These are phyloP conservation scores for Enteromius trimaculatus DNA, from an alignment of 2,797 vertebrate genomes.

Conservation along the genomic window DNA sequence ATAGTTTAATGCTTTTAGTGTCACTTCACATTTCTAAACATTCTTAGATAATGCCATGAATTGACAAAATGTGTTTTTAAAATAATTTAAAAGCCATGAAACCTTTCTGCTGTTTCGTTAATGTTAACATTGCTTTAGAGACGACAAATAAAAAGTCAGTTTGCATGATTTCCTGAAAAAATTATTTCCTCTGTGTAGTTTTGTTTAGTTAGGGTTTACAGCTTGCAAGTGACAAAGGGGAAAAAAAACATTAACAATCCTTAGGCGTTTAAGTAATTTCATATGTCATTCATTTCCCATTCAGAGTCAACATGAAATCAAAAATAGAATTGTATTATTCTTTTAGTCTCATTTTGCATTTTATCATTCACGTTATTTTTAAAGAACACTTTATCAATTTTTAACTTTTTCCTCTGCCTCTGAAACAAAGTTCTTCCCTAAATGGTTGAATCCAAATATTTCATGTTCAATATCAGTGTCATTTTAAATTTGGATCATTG, in stretches of 20 bases:
- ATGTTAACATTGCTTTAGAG: constrained; percentile 64
- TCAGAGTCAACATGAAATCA: constrained; percentile 52
- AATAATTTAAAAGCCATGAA: constrained; percentile 66
- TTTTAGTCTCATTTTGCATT: neutral
- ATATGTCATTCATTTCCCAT: constrained; percentile 45
- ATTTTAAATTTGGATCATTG: constrained; percentile 59
- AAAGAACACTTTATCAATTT: neutral
- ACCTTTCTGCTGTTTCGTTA: constrained; percentile 57
- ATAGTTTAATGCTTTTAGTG: constrained; percentile 56
- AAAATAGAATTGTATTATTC: neutral
- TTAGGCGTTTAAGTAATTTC: constrained; percentile 62
- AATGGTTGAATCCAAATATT: neutral
- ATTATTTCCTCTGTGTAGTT: constrained; percentile 64
- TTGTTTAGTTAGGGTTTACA: constrained; percentile 57
- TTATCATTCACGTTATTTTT: neutral
- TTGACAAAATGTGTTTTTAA: constrained; percentile 71
- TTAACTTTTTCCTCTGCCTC: neutral
- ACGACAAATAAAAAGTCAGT: constrained; percentile 55
- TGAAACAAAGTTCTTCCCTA: constrained; percentile 17
- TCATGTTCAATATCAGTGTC: constrained; percentile 35
- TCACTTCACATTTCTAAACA: constrained; percentile 60
- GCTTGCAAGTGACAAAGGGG: constrained; percentile 56
- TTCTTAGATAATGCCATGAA: constrained; percentile 57
- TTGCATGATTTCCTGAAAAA: constrained; percentile 69
- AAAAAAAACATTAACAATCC: constrained; percentile 58